Base-by-base conservation (phyloP, 1,140 invertebrate species). In the Brachionus angularis region DNA sequence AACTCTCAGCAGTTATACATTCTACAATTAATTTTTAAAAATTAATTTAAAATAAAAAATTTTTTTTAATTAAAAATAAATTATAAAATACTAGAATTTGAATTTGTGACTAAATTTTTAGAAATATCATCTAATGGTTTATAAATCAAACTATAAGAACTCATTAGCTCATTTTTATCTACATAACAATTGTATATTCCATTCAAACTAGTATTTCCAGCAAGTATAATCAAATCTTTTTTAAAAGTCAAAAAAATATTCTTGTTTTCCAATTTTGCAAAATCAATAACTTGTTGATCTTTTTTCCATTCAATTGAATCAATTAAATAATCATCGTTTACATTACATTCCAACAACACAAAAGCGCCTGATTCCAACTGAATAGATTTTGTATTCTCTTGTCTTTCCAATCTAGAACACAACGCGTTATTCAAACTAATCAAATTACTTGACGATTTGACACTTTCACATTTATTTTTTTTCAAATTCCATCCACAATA, bases 261-360 rank as follows among this genome's bases (percentile, higher is more conserved):
- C 4, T 46, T 18, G 14, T 21, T 50, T 21, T 67, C 29, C n/a
- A n/a, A n/a, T n/a, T n/a, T n/a, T n/a, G n/a, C n/a, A 14, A 21
- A 27, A 36, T n/a, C 14, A 14, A 67, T 46, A 34, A 42, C 18
- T 8, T 25, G 21, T 33, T 34, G 27, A 42, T 67, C 62, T n/a
- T 67, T 67, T 67, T 46, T 67, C 62, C 62, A 67, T 36, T 47
- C 62, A 47, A 67, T 67, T 47, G 33, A 16, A 31, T 16, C 42
- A 46, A 47, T 27, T 29, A 67, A 33, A 47, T 67, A 67, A 4
- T 50, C 33, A 16, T 67, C 62, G 21, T 47, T 31, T 1, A 49
- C 27, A 12, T 67, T 50, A 46, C 62, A 67, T 18, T 67, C 42
- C 10, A 67, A 27, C 12, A 47, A 7, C 10, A 34, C 21, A 5